A percentile compares a stretch with the other conserved stretches of the same genome.
Conservation (phyloP, 2,888 invertebrate species). For the Eristalis tenax region DNA sequence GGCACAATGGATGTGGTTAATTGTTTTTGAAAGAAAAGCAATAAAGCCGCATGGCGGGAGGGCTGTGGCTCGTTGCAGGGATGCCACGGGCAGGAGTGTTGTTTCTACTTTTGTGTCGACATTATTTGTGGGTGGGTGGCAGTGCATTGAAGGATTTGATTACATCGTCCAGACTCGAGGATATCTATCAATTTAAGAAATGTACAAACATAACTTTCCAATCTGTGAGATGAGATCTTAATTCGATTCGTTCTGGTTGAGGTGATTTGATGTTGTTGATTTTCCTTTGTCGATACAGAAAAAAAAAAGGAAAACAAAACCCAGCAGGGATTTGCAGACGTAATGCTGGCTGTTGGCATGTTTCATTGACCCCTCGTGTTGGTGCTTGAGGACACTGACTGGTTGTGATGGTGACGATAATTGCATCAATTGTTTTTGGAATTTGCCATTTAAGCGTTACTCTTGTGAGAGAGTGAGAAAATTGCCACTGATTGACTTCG, state of each 20-base stretch:
- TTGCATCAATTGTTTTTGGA: neutral
- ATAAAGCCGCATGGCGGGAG: slow-evolving; percentile 53
- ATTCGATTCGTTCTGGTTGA: slow-evolving; percentile 9
- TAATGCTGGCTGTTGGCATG: neutral
- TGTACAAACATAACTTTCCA: slow-evolving; percentile 34
- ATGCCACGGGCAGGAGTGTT: slow-evolving; percentile 5
- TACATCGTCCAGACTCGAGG: slow-evolving; percentile 25
- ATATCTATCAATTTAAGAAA: slow-evolving; percentile 27
- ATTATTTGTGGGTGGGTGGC: neutral
- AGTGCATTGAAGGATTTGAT: slow-evolving; percentile 40
- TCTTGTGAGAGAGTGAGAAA: neutral
- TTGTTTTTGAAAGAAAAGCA: slow-evolving; percentile 69
- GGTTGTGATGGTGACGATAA: neutral
- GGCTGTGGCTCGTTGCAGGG: slow-evolving; percentile 4
- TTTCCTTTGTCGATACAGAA: neutral
- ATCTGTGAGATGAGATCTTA: slow-evolving; percentile 31
- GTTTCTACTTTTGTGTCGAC: neutral
- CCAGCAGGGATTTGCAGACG: neutral
- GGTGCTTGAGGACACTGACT: neutral
- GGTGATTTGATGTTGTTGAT: neutral
- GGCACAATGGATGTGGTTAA: slow-evolving; percentile 68
- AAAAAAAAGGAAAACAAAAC: too few species aligned
- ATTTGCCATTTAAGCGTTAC: neutral
- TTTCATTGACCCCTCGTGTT: neutral
- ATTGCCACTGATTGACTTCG: neutral